Evolutionary conservation across 2,888 invertebrate genomes (phyloP).

Genomic region (Nymphalis polychloros): DNA sequence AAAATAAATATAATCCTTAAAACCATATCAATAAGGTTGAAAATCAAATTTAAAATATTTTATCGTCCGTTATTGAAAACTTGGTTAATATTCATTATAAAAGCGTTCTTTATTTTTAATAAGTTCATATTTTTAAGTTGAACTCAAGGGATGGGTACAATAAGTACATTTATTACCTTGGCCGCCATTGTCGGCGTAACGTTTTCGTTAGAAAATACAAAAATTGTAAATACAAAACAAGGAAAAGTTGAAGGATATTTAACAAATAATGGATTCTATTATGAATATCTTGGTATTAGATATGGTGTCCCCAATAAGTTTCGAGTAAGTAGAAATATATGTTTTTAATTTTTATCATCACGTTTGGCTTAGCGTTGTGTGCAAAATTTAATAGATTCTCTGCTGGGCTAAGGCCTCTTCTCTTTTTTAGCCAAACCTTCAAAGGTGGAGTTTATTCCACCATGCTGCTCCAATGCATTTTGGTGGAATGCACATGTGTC

Average conservation of each 20-base stretch:
- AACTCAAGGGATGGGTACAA: conserved; percentile 30
- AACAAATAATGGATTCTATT: conserved; percentile 57
- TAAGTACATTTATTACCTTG: conserved; percentile 43
- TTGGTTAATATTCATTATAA: conserved; percentile 25
- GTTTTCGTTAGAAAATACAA: conserved; percentile 49
- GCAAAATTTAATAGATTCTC: too few relatives aligned
- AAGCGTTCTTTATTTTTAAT: conserved; percentile 13
- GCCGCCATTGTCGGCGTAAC: conserved; percentile 45
- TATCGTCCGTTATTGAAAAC: conserved; percentile 6
- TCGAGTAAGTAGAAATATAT: conserved; percentile 54
- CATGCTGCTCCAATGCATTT: too few relatives aligned
- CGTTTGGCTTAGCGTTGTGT: not conserved
- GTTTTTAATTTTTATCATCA: not conserved
- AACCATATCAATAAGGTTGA: not conserved
- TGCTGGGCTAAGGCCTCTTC: too few relatives aligned
- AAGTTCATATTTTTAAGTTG: conserved; percentile 19
- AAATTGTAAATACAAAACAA: conserved; percentile 61
- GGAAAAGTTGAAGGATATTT: conserved; percentile 68
- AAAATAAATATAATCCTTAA: conserved; percentile 12
- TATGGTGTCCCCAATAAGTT: conserved; percentile 66
- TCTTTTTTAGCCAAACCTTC: too few relatives aligned
- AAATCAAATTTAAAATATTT: not conserved
- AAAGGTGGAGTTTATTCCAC: too few relatives aligned
- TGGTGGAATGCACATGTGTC: too few relatives aligned
- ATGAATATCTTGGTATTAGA: conserved; percentile 67